A percentile compares a stretch with the other conserved stretches of the same genome.
Conservation (phyloP, 2,888 invertebrate genomes). For the Tiliacea citrago region DNA sequence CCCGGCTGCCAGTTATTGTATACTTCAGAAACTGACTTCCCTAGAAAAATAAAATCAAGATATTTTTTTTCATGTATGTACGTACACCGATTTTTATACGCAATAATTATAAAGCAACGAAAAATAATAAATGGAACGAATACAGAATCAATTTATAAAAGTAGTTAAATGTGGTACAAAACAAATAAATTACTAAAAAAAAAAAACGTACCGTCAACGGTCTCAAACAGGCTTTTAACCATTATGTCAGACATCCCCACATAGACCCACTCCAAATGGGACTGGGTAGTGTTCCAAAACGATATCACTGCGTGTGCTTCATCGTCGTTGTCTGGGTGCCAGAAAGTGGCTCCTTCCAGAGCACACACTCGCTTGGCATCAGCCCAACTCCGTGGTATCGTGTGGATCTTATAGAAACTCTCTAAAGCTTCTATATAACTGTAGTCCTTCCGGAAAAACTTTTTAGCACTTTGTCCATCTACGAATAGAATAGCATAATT, state of each 20-base stretch:
- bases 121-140: background rate
- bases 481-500: too few relatives aligned
- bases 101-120: background rate
- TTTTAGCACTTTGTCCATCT: constrained; percentile 51
- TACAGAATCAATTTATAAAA: background rate
- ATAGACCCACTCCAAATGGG: constrained; percentile 2
- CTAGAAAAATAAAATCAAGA: background rate
- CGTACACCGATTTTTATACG: too few relatives aligned
- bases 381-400: constrained; percentile 15
- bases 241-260: constrained; percentile 61
- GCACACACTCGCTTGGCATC: constrained; percentile 25
- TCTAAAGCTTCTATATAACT: constrained; percentile 60
- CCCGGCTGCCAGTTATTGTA: background rate
- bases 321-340: constrained; percentile 8
- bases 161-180: background rate
- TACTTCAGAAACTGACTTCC: constrained; percentile 3
- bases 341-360: constrained; percentile 27
- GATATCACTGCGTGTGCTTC: constrained; percentile 24
- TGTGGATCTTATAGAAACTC: constrained; percentile 38
- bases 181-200: background rate
- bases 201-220: constrained; percentile 63
- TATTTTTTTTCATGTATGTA: background rate
- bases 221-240: constrained; percentile 47
- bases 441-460: constrained; percentile 62
- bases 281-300: constrained; percentile 21